These are phyloP conservation scores for Cryptoblepharus egeriae DNA, from an alignment of 2,797 vertebrate genomes.

Conservation along the genomic window DNA sequence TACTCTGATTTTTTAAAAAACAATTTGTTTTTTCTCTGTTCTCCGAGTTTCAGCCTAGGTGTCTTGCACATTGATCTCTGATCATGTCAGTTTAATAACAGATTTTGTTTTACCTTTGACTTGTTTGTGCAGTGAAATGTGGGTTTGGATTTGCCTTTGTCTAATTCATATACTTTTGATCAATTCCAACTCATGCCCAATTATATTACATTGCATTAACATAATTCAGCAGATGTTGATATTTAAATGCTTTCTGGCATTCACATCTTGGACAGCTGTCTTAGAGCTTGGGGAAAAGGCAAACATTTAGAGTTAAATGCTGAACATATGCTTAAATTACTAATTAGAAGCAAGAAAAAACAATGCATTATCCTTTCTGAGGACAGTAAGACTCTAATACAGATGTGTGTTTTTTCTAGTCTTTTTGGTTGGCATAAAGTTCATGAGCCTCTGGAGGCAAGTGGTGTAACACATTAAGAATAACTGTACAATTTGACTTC, in stretches of 20 bases:
- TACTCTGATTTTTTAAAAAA: not conserved
- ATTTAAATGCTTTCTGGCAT: conserved; percentile 88
- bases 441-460: conserved; percentile 46
- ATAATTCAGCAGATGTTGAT: conserved; percentile 89
- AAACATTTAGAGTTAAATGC: conserved; percentile 88
- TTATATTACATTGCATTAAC: conserved; percentile 87
- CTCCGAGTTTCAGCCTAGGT: not conserved
- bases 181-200: conserved; percentile 82
- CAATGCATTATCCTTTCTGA: conserved; percentile 82
- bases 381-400: conserved; percentile 72
- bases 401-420: conserved; percentile 51
- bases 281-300: conserved; percentile 85
- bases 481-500: conserved; percentile 50
- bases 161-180: conserved; percentile 80
- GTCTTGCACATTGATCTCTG: conserved; percentile 30
- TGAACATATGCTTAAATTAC: conserved; percentile 89
- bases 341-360: conserved; percentile 85
- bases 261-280: conserved; percentile 85
- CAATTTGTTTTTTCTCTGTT: not conserved
- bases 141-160: conserved; percentile 78
- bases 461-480: conserved; percentile 7
- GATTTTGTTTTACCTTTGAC: conserved; percentile 60
- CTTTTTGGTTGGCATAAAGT: conserved; percentile 62
- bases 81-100: conserved; percentile 54
- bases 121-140: conserved; percentile 70